These are phyloP conservation scores for Rissa tridactyla DNA, from an alignment of 2,113 vertebrate genomes.

Conservation along the genomic window DNA sequence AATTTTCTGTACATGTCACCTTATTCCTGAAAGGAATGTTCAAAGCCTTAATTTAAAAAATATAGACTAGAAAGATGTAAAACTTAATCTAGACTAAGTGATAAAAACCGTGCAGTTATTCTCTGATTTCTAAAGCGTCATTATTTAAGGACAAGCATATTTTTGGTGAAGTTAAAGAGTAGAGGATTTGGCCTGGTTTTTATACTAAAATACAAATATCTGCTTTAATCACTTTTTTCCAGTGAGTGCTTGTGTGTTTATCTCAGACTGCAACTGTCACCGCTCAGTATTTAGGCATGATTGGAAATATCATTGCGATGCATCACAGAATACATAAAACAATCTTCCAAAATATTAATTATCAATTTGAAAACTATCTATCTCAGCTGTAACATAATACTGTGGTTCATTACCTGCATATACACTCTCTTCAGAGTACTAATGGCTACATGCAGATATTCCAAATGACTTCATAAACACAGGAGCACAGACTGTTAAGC, in stretches of 20 bases:
- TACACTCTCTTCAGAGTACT: constrained; percentile 17
- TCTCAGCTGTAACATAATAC: constrained; percentile 30
- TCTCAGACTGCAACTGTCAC: background rate
- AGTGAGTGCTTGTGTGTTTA: background rate
- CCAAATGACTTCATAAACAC: constrained; percentile 73
- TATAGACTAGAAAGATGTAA: background rate
- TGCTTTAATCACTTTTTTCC: background rate
- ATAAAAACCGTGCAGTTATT: background rate
- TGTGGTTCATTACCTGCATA: constrained; percentile 65
- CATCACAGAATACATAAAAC: background rate
- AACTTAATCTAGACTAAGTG: background rate
- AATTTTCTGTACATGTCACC: background rate
- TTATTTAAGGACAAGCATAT: background rate
- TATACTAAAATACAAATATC: background rate
- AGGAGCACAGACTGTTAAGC: constrained; percentile 67
- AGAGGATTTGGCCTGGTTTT: background rate
- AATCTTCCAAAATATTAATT: constrained; percentile 63
- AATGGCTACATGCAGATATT: constrained; percentile 63
- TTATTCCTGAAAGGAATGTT: background rate
- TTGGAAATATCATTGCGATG: background rate
- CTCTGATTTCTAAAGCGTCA: background rate
- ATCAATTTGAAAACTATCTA: constrained; percentile 46
- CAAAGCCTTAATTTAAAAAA: background rate
- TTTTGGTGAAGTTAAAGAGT: background rate
- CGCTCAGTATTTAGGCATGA: background rate